Conservation (phyloP, 2,797 vertebrate species). For the Smutsia gigantea region DNA sequence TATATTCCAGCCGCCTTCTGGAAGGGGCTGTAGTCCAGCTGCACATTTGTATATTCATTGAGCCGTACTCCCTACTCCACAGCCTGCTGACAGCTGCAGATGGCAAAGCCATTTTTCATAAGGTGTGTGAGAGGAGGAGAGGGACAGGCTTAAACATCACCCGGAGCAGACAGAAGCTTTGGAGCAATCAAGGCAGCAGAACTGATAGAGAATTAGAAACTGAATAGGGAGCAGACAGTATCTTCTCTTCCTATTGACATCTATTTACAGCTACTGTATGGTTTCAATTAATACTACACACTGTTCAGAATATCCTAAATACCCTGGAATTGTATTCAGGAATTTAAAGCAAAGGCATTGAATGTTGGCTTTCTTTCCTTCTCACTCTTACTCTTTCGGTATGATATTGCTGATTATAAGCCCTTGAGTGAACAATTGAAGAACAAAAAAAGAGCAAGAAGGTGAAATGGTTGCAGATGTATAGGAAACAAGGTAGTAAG, state of each 20-base stretch:
- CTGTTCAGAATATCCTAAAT: neutral
- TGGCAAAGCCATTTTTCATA: conserved; percentile 85
- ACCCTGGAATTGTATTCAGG: neutral
- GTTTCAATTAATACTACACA: neutral
- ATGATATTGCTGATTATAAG: conserved; percentile 12
- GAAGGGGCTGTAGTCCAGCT: conserved; percentile 77
- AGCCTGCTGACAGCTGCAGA: conserved; percentile 84
- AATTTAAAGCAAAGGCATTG: neutral
- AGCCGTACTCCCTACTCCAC: conserved; percentile 68
- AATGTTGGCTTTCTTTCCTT: neutral
- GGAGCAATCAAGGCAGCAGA: neutral
- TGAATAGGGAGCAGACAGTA: neutral
- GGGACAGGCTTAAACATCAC: conserved; percentile 50
- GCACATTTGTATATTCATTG: conserved; percentile 84
- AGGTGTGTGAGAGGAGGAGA: conserved; percentile 63
- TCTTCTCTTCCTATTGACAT: neutral
- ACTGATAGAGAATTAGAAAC: conserved; percentile 59
- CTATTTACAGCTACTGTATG: neutral
- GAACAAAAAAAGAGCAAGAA: conserved; percentile 40
- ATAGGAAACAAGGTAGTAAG: neutral
- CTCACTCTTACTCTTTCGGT: neutral
- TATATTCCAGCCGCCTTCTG: conserved; percentile 77
- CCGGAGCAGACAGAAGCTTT: conserved; percentile 65
- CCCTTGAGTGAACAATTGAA: neutral
- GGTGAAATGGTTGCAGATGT: neutral